Conservation (phyloP, 2,797 vertebrate genomes). For the Dendrocincla fuliginosa region DNA sequence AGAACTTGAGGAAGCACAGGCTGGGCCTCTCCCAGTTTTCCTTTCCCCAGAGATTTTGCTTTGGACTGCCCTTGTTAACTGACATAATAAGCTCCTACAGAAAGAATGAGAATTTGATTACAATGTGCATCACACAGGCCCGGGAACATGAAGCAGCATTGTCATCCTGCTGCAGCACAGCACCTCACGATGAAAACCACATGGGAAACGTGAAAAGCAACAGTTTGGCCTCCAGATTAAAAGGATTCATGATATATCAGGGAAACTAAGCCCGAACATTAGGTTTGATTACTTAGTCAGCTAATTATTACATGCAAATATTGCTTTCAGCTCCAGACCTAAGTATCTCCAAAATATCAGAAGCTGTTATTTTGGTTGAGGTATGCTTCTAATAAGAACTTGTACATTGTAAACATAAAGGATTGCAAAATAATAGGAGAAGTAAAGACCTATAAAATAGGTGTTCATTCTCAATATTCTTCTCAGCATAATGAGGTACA, state of each 20-base stretch:
- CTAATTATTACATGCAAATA: background rate
- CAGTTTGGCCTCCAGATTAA: background rate
- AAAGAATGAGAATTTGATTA: background rate
- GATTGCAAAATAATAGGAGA: background rate
- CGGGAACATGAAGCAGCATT: background rate
- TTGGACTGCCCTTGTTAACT: background rate
- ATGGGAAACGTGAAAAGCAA: background rate
- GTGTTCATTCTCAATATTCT: background rate
- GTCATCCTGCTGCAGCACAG: background rate
- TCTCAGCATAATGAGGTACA: background rate
- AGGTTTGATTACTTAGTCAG: background rate
- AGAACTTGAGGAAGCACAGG: background rate
- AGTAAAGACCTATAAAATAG: background rate
- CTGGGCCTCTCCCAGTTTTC: background rate
- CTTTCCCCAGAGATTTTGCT: background rate
- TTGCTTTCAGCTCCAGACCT: background rate
- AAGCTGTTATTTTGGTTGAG: background rate
- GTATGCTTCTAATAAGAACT: background rate
- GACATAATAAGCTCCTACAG: background rate
- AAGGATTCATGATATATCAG: background rate
- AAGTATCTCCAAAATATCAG: background rate
- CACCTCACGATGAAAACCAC: background rate
- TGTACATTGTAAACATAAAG: accelerated
- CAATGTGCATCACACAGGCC: background rate
- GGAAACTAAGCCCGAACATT: background rate